Conservation (phyloP, 2,113 vertebrate species). For the Carettochelys insculpta region DNA sequence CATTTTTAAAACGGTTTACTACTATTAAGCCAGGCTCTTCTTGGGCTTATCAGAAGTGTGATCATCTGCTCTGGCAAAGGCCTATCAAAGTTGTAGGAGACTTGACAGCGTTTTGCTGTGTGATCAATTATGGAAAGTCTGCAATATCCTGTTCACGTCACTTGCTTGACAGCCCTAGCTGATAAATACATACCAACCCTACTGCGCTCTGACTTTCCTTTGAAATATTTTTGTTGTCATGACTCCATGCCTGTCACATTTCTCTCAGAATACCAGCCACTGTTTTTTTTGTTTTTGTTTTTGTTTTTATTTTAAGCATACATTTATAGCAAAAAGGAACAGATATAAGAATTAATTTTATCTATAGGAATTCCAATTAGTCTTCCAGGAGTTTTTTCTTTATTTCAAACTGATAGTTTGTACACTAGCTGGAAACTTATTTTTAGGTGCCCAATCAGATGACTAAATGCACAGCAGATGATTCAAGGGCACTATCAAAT, state of each 20-base stretch:
- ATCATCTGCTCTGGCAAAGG: not conserved
- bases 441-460: not conserved
- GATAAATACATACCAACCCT: constrained; percentile 4
- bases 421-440: not conserved
- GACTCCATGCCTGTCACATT: not conserved
- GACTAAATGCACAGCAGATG: not conserved
- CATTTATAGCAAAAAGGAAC: not conserved
- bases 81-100: not conserved
- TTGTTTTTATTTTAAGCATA: not conserved
- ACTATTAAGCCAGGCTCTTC: not conserved
- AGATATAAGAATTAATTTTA: not conserved
- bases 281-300: too few relatives aligned
- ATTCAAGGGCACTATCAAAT: not conserved
- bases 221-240: not conserved
- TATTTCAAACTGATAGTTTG: not conserved
- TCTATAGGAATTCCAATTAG: not conserved
- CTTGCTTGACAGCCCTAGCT: not conserved
- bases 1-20: not conserved
- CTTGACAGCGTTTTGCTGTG: not conserved
- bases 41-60: not conserved
- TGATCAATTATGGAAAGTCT: not conserved
- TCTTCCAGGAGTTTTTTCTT: not conserved
- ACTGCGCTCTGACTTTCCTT: not conserved
- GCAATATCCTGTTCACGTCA: not conserved
- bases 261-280: not conserved